phyloP scores from a whole-genome alignment of 1,140 invertebrate genomes.

The Meloidogyne hapla region DNA sequence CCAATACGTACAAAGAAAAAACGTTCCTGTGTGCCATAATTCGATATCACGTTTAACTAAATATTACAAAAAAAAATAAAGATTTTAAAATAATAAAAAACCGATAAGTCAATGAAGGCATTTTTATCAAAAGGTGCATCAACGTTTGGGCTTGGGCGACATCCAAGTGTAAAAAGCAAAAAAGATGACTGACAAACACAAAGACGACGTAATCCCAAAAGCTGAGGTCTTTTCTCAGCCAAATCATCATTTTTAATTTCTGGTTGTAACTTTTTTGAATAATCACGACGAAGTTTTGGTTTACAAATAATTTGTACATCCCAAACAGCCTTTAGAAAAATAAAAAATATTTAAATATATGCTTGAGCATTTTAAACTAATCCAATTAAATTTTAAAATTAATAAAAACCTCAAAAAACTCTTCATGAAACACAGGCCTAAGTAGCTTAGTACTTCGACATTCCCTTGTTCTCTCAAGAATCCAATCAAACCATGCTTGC shows the following conservation, averaged over 20 bases:
- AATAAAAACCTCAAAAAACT: constrained; percentile 37
- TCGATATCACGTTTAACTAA: constrained; percentile 47
- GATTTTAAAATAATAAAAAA: neutral
- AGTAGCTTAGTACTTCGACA: constrained; percentile 34
- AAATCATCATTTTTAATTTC: constrained; percentile 31
- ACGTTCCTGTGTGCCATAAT: constrained; percentile 44
- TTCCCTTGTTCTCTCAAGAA: constrained; percentile 30
- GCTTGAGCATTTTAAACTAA: no score
- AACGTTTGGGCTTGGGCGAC: constrained; percentile 28
- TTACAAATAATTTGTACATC: constrained; percentile 29
- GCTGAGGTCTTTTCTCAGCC: constrained; percentile 19
- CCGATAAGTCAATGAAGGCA: constrained; percentile 32
- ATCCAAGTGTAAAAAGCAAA: constrained; percentile 27
- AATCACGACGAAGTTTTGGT: constrained; percentile 29
- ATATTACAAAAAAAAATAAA: neutral
- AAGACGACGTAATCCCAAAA: constrained; percentile 31
- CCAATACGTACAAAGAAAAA: constrained; percentile 47
- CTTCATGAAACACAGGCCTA: constrained; percentile 34
- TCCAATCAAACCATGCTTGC: constrained; percentile 35
- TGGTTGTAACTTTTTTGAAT: constrained; percentile 13
- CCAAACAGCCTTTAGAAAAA: constrained; percentile 29
- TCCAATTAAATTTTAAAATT: neutral
- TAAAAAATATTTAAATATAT: neutral
- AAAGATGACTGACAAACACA: constrained; percentile 31
- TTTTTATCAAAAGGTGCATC: constrained; percentile 34